A percentile compares a stretch with the other conserved stretches of the same genome.
Conservation (phyloP, 2,113 vertebrate species). For the Dermatemys mawii region DNA sequence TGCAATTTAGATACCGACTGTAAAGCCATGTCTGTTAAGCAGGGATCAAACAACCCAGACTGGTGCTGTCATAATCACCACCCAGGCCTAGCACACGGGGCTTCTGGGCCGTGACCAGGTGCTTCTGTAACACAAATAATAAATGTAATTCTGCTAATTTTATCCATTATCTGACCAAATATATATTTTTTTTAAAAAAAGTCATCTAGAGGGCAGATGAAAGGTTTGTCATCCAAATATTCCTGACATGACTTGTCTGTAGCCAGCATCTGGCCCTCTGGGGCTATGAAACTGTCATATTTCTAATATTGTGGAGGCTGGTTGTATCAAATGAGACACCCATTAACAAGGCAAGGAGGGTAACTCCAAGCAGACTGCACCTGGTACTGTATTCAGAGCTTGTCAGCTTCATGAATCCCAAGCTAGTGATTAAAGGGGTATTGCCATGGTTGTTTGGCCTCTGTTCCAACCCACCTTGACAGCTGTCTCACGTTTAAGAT, state of each 20-base stretch:
- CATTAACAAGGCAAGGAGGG: fast-evolving
- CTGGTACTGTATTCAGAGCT: background rate
- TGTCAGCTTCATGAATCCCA: background rate
- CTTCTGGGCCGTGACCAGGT: no score
- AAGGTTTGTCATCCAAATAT: background rate
- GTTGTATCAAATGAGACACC: fast-evolving
- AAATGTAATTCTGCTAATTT: background rate
- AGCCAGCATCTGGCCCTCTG: background rate
- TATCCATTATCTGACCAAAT: background rate
- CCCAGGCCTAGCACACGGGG: background rate
- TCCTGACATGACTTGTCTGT: background rate
- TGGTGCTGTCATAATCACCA: background rate
- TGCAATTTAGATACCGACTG: background rate
- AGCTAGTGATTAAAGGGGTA: background rate
- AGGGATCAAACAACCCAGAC: background rate
- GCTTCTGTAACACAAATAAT: background rate
- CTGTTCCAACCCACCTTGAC: background rate
- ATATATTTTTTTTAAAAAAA: no score
- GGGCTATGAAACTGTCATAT: fast-evolving
- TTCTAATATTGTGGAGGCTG: background rate
- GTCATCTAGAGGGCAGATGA: background rate
- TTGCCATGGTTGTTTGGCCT: background rate
- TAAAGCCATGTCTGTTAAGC: background rate
- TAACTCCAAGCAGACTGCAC: fast-evolving
- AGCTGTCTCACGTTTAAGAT: background rate